Conservation (phyloP, 2,797 vertebrate genomes). For the Lates japonicus region DNA sequence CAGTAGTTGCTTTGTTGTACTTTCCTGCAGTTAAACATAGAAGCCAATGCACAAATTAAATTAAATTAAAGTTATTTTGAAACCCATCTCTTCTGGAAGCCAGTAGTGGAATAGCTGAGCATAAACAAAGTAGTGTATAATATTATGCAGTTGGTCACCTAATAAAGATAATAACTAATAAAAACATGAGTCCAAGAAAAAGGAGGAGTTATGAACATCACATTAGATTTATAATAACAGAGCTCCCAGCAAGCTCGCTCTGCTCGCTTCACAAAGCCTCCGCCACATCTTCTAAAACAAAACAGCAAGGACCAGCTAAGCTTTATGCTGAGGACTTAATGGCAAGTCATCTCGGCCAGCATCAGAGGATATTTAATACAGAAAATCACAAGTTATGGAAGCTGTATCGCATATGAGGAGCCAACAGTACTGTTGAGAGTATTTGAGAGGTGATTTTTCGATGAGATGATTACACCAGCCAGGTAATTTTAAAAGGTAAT, state of each 20-base stretch:
- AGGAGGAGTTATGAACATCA: constrained; percentile 21
- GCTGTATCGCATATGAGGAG: not conserved
- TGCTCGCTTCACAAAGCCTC: constrained; percentile 12
- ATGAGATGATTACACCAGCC: constrained; percentile 15
- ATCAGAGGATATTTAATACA: constrained; percentile 4
- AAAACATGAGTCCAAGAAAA: constrained; percentile 25
- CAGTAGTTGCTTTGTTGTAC: constrained; percentile 13
- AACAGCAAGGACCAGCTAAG: constrained; percentile 8
- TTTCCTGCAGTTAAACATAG: constrained; percentile 7
- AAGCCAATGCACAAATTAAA: constrained; percentile 20
- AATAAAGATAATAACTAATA: constrained; percentile 51
- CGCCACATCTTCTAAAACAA: constrained; percentile 11
- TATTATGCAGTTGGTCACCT: constrained; percentile 25
- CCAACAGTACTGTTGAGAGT: constrained; percentile 4
- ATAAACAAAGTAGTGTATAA: constrained; percentile 36
- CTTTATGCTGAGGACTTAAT: constrained; percentile 11
- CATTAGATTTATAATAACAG: constrained; percentile 29
- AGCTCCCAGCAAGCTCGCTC: constrained; percentile 22
- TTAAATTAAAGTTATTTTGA: constrained; percentile 11
- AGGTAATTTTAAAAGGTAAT: not conserved
- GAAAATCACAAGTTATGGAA: constrained; percentile 5
- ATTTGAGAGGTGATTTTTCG: constrained; percentile 11
- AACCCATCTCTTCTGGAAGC: constrained; percentile 20
- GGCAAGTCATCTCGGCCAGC: not conserved
- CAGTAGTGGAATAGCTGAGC: constrained; percentile 15